phyloP scores from a whole-genome alignment of 1,140 invertebrate species.

The Sipha flava region DNA sequence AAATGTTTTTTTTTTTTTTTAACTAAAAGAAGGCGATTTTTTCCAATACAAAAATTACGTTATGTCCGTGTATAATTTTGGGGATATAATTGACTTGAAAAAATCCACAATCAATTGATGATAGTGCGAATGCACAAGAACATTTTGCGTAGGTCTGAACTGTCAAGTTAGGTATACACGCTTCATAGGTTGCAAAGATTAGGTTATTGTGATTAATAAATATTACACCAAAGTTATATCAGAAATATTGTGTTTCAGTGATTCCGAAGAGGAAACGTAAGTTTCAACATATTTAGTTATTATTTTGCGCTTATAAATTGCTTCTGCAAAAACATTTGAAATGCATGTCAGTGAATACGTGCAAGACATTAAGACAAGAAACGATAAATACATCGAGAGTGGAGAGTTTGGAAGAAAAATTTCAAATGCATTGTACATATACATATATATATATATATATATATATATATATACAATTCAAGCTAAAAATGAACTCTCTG shows the following conservation, averaged over 20 bases:
- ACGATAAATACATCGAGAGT: neutral
- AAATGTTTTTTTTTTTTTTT: too few species aligned
- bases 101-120: too few species aligned
- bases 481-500: conserved; percentile 8
- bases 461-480: neutral
- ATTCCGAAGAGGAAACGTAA: conserved; percentile 40
- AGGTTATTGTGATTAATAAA: too few species aligned
- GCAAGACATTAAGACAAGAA: neutral
- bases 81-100: too few species aligned
- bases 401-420: neutral
- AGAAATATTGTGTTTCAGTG: conserved; percentile 34
- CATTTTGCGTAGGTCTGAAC: too few species aligned
- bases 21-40: too few species aligned
- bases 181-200: too few species aligned
- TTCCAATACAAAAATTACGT: too few species aligned
- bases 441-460: neutral
- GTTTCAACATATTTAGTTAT: conserved; percentile 26
- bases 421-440: conserved; percentile 11
- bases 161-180: too few species aligned
- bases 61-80: too few species aligned
- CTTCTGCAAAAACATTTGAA: neutral
- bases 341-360: neutral
- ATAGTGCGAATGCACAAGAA: too few species aligned
- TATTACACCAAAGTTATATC: neutral
- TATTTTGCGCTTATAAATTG: conserved; percentile 25